Evolutionary conservation across 2,888 invertebrate species (phyloP).

Genomic region (Ariolimax columbianus): DNA sequence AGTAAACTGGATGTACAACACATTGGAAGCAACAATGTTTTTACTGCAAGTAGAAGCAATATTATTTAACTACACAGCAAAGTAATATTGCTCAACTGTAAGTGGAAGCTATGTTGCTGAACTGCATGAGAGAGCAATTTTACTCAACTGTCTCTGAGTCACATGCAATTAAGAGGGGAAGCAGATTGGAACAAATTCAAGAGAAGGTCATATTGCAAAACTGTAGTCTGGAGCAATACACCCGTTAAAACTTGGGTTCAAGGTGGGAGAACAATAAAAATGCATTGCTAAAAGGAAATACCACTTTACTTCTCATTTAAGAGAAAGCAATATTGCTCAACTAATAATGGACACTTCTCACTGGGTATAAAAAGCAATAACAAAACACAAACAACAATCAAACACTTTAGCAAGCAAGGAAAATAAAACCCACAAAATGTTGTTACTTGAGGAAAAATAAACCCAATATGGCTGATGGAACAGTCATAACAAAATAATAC

Average conservation of each 20-base stretch:
- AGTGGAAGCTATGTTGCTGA: background rate
- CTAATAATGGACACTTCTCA: background rate
- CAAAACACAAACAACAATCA: background rate
- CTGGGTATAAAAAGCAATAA: background rate
- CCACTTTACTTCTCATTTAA: background rate
- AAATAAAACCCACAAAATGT: background rate
- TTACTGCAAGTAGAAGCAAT: background rate
- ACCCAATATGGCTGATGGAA: background rate
- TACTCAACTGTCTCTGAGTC: no score
- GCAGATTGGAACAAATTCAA: background rate
- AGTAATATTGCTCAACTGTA: background rate
- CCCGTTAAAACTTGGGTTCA: no score
- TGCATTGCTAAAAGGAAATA: background rate
- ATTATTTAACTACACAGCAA: background rate
- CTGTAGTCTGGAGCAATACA: background rate
- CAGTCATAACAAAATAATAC: background rate
- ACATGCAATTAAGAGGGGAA: background rate
- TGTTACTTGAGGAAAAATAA: background rate
- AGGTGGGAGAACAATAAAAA: background rate
- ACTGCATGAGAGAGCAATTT: no score
- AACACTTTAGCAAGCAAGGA: background rate
- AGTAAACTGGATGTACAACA: no score
- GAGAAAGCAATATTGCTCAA: background rate
- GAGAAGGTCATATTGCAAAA: background rate
- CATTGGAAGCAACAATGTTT: no score